Base-by-base conservation (phyloP, 2,113 vertebrate genomes). In the Centropus unirufus region DNA sequence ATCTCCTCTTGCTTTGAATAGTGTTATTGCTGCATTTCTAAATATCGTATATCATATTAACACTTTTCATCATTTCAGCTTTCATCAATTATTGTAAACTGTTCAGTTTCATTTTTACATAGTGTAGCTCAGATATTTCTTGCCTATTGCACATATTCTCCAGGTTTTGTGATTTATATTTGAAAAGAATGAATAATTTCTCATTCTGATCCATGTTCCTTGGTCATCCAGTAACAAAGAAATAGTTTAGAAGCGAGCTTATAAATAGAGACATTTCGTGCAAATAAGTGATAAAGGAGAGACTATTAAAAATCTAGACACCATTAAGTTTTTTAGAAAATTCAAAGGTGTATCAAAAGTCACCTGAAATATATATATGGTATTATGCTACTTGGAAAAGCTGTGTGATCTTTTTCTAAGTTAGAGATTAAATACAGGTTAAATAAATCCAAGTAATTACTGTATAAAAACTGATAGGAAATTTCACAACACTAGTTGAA, bases 1-100 rank as follows among this genome's bases (percentile, higher is more conserved):
- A 74, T 59, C 81, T 97, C 85, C 51, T 63, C 57, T 96, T 92
- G 67, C 77, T 92, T 74, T 93, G 68, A 91, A 84, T 73, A 82
- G 89, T 94, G 68, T 92, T 94, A 91, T 22, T 57, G 6, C 24
- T 92, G 24, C 22, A 36, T 79, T 93, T 96, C 82, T 96, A 69
- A 92, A 32, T 96, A 83, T 58, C 40, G 42, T 83, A 18, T 83
- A 77, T 77, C 24, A 30, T 92, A 70, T 94, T 96, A 96, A 87
- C 42, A 29, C 14, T 74, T 69, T 24, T 8, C 8, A 46, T 58
- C 3, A 74, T 96, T 96, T 83, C 81, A 85, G 49, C 57, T 74
- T 82, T 97, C 80, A 61, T 95, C 82, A 93, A 34, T 59, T 94
- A 34, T 59, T 94, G 54, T 90, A 90, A 74, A 74, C 2, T 58